Evolutionary conservation across 2,888 invertebrate species (phyloP), one percentile per base, ranked within the genome.

Genomic region (Sinhomidia bicolor): DNA sequence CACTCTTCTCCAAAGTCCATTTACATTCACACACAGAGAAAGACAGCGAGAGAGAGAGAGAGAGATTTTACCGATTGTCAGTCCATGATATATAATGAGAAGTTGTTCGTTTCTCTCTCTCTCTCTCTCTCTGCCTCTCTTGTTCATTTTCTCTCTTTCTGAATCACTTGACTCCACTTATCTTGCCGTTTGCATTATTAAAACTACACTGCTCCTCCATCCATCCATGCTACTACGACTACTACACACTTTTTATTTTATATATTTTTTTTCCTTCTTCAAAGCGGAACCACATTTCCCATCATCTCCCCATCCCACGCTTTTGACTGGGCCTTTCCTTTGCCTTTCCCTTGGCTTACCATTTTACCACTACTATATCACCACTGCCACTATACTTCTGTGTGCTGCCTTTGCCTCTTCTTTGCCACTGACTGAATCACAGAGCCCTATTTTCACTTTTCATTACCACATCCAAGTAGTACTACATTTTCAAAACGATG

Each of bases 81-180:
- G 51, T 54, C 51, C n/a, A 17, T 54, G 51, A 60, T 12, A 47
- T 47, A 47, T 47, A 54, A 54, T 54, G 51, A 54, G 51, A 7
- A 54, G 12, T 2, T 54, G 17, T n/a, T 54, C 17, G 1, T 54
- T 12, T 54, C 17, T 4, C 17, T 5, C 51, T n/a, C n/a, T n/a
- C n/a, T n/a, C n/a, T n/a, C n/a, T n/a, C n/a, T n/a, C n/a, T 41
- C 20, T 6, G 26, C 9, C 7, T 26, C 10, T 5, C 23, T 41
- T 71, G 71, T 71, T 71, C 71, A 32, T 60, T 60, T 60, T 60
- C 60, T 60, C 60, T 26, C 60, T 12, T 71, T 71, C 71, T 71
- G 41, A 41, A 71, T 71, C 71, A 71, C 71, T 71, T 71, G 71
- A 71, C 71, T 41, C 71, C 41, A 20, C 71, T 41, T 29, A 54